Evolutionary conservation across 2,888 invertebrate genomes (phyloP).

Genomic region (Lochmaea capreae): DNA sequence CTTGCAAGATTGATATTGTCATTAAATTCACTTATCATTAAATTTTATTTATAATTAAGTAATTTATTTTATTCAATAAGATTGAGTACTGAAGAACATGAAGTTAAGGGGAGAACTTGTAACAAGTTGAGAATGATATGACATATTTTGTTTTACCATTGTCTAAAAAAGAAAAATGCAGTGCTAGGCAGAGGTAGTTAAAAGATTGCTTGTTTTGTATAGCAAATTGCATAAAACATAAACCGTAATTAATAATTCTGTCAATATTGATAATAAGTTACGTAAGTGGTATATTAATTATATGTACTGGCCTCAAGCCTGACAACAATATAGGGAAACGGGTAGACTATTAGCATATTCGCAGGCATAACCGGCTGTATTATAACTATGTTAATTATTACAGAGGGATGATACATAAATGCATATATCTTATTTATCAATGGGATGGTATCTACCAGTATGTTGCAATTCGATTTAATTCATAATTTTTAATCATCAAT

Average conservation of each 20-base stretch:
- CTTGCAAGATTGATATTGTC: too few relatives aligned
- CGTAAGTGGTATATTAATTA: not conserved
- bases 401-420: conserved; percentile 58
- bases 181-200: conserved; percentile 45
- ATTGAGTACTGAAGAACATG: too few relatives aligned
- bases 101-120: too few relatives aligned
- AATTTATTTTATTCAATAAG: too few relatives aligned
- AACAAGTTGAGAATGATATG: too few relatives aligned
- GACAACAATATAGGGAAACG: not conserved
- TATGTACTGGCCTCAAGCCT: not conserved
- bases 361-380: conserved; percentile 61
- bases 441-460: conserved; percentile 44
- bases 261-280: not conserved
- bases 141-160: too few relatives aligned
- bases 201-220: conserved; percentile 36
- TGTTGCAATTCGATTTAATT: conserved; percentile 24
- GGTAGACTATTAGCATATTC: conserved; percentile 59
- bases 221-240: not conserved
- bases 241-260: not conserved
- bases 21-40: too few relatives aligned
- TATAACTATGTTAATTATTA: conserved; percentile 64
- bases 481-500: conserved; percentile 24
- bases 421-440: conserved; percentile 56
- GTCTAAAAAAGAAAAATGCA: too few relatives aligned
- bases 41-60: too few relatives aligned